These are phyloP conservation scores for Diacarnus erythraeanus DNA, from an alignment of 37 sponge, comb jelly and placozoan species.

Conservation along the genomic window DNA sequence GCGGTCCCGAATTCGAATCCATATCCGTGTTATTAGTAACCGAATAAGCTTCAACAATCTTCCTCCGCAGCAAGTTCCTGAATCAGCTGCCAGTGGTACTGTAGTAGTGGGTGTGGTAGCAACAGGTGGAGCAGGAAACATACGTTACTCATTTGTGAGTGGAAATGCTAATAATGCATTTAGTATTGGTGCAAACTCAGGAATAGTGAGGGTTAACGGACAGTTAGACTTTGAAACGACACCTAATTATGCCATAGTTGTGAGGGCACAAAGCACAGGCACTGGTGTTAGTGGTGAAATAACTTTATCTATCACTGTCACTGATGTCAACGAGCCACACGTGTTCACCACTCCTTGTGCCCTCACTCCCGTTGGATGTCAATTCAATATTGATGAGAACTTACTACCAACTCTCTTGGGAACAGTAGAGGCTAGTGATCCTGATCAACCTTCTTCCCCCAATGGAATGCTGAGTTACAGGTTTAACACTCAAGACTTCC, in stretches of 20 bases:
- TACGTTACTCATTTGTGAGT: slow-evolving; percentile 38
- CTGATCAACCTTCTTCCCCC: slow-evolving; percentile 31
- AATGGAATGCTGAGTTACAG: slow-evolving; percentile 60
- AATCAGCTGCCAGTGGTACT: slow-evolving; percentile 32
- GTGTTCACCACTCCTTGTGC: slow-evolving; percentile 54
- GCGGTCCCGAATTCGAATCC: slow-evolving; percentile 28
- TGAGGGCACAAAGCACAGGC: slow-evolving; percentile 3
- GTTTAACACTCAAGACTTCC: neutral
- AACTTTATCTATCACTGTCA: neutral
- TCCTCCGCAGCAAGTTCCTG: slow-evolving; percentile 21
- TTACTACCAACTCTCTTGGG: neutral
- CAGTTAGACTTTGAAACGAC: slow-evolving; percentile 25
- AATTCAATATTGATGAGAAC: slow-evolving; percentile 32
- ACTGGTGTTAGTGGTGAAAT: neutral
- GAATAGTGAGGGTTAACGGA: slow-evolving; percentile 29
- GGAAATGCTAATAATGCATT: slow-evolving; percentile 48
- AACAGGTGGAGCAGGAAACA: slow-evolving; percentile 51
- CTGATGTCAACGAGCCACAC: slow-evolving; percentile 32
- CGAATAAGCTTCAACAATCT: neutral
- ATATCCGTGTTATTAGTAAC: slow-evolving; percentile 22
- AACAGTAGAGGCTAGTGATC: slow-evolving; percentile 50
- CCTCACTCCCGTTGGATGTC: slow-evolving; percentile 3
- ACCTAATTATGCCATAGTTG: slow-evolving; percentile 23
- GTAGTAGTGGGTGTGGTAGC: slow-evolving; percentile 38
- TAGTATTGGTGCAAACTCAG: slow-evolving; percentile 30